Evolutionary conservation across 2,888 invertebrate species (phyloP).

Genomic region (Peribatodes rhomboidaria): DNA sequence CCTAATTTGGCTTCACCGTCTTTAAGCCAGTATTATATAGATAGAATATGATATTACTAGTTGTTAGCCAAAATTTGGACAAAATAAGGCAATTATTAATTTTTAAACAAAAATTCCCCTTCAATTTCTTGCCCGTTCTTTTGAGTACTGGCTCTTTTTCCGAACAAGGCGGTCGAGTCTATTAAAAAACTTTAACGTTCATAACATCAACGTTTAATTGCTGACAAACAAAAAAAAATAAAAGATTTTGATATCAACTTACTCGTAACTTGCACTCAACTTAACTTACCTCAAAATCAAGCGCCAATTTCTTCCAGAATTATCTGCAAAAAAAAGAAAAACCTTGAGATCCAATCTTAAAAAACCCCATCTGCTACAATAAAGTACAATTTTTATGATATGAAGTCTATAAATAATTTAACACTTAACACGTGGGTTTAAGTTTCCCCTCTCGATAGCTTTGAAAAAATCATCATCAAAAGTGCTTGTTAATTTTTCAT

Average conservation of each 20-base stretch:
- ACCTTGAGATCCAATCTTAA: conserved; percentile 12
- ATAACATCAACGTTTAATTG: too few relatives aligned
- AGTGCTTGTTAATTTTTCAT: conserved; percentile 67
- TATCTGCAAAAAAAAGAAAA: conserved; percentile 26
- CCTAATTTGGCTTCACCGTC: too few relatives aligned
- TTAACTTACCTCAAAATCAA: conserved; percentile 17
- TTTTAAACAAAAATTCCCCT: too few relatives aligned
- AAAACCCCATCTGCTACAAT: conserved; percentile 25
- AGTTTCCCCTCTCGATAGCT: conserved; percentile 34
- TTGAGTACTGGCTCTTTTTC: too few relatives aligned
- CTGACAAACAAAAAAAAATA: too few relatives aligned
- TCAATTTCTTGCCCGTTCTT: too few relatives aligned
- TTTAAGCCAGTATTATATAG: too few relatives aligned
- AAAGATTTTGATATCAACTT: neutral
- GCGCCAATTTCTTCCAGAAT: conserved; percentile 14
- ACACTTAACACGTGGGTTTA: conserved; percentile 29
- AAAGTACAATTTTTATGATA: conserved; percentile 26
- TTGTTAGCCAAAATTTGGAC: too few relatives aligned
- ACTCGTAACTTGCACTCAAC: conserved; percentile 7
- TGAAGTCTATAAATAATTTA: conserved; percentile 31
- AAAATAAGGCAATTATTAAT: too few relatives aligned
- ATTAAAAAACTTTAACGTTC: too few relatives aligned
- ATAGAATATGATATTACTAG: too few relatives aligned
- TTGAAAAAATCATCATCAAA: conserved; percentile 54
- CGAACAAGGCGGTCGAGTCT: too few relatives aligned